A percentile compares a stretch with the other conserved stretches of the same genome.
Evolutionary conservation across 1,140 invertebrate genomes (phyloP).

Genomic region (Mactra quadrangularis): DNA sequence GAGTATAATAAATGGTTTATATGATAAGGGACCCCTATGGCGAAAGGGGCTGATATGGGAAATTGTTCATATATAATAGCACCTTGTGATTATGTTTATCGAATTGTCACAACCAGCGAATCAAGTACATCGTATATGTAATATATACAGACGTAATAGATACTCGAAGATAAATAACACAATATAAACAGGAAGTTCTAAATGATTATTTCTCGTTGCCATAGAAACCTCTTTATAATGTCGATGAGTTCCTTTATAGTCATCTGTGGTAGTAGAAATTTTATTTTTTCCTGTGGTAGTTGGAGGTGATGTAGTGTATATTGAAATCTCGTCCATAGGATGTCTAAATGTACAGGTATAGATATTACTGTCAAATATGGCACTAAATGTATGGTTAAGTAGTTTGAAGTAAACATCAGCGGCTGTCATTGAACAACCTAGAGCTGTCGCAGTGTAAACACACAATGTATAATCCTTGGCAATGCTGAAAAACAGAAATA

Average conservation of each 20-base stretch:
- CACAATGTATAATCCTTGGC: constrained; percentile 49
- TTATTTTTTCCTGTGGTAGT: background rate
- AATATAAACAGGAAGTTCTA: background rate
- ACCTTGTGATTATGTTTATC: background rate
- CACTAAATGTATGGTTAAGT: constrained; percentile 43
- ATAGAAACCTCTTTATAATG: constrained; percentile 19
- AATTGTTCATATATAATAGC: no score
- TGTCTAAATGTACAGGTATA: constrained; percentile 29
- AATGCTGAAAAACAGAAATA: constrained; percentile 24
- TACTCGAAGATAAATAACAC: no score
- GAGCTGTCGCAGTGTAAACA: constrained; percentile 53
- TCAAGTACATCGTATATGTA: background rate
- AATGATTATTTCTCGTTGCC: background rate
- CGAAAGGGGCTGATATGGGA: no score
- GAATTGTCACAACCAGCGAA: background rate
- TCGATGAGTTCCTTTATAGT: background rate
- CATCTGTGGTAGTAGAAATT: background rate
- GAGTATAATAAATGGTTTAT: no score
- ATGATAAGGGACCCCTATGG: no score
- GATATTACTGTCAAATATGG: constrained; percentile 9
- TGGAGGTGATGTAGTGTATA: constrained; percentile 46
- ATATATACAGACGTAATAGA: background rate
- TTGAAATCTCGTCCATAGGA: constrained; percentile 57
- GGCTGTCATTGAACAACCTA: constrained; percentile 51
- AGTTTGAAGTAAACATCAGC: constrained; percentile 53